A percentile compares a stretch with the other conserved stretches of the same genome.
Evolutionary conservation across 2,113 vertebrate species (phyloP).

Genomic region (Calonectris borealis): DNA sequence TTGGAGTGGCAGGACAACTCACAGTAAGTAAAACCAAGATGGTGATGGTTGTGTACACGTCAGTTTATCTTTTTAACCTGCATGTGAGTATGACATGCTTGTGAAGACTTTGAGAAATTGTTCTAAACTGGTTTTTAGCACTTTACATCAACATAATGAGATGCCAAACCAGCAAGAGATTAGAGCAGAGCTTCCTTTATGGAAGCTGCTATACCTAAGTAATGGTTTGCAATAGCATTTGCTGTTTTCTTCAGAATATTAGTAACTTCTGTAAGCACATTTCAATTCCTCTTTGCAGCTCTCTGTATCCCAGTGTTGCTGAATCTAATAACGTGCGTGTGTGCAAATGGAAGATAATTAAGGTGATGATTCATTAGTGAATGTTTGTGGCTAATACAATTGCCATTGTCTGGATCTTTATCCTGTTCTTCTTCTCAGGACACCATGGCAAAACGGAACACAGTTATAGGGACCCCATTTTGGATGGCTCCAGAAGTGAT

Average conservation of each 20-base stretch:
- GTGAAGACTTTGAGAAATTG: not conserved
- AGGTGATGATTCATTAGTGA: not conserved
- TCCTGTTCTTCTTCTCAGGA: slow-evolving; percentile 74
- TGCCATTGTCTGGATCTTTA: not conserved
- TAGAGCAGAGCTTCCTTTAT: not conserved
- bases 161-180: not conserved
- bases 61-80: not conserved
- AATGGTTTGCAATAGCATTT: not conserved
- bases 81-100: fast-evolving
- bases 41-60: not conserved
- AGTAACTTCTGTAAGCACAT: not conserved
- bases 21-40: slow-evolving; percentile 79
- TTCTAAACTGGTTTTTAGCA: not conserved
- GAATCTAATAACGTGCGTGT: not conserved
- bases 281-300: not conserved
- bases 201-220: not conserved
- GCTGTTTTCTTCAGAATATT: not conserved
- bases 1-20: slow-evolving; percentile 94
- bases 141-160: not conserved
- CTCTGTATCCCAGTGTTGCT: not conserved
- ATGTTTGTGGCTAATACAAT: not conserved
- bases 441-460: slow-evolving; percentile 97
- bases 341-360: not conserved
- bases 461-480: slow-evolving; percentile 94
- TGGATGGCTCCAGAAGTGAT: slow-evolving; percentile 99